Evolutionary conservation across 2,113 vertebrate species (phyloP).

Genomic region (Tachycineta bicolor): DNA sequence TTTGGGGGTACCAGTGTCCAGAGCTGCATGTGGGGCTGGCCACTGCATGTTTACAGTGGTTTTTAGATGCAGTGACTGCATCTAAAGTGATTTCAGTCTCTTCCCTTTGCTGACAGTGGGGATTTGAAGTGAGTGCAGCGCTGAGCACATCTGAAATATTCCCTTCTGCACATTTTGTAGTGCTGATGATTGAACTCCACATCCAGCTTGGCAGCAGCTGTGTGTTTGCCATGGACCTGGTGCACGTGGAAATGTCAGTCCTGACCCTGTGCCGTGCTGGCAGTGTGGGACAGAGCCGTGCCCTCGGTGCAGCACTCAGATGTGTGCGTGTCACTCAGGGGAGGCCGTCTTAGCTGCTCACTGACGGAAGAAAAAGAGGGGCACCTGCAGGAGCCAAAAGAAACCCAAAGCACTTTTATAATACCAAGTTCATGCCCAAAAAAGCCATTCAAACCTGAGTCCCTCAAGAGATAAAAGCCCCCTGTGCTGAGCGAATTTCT

Average conservation of each 20-base stretch:
- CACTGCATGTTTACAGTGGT: neutral
- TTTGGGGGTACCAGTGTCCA: neutral
- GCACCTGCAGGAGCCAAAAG: neutral
- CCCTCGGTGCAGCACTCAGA: neutral
- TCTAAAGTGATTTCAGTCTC: no score
- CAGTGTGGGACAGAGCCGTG: neutral
- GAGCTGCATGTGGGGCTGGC: neutral
- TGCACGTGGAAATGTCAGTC: neutral
- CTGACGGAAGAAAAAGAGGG: neutral
- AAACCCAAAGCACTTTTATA: conserved; percentile 12
- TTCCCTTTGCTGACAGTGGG: neutral
- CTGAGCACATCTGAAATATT: neutral
- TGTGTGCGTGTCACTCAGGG: neutral
- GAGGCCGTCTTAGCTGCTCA: neutral
- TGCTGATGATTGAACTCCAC: neutral
- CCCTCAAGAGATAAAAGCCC: conserved; percentile 23
- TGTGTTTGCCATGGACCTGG: neutral
- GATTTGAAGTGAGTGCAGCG: neutral
- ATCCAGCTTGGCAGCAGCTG: neutral
- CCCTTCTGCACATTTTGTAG: neutral
- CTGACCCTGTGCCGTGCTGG: neutral
- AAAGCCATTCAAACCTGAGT: neutral
- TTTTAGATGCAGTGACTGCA: no score
- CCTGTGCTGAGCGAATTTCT: neutral
- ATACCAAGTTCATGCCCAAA: neutral